Evolutionary conservation across 1,140 invertebrate genomes (phyloP).

Genomic region (Penaeus vannamei): DNA sequence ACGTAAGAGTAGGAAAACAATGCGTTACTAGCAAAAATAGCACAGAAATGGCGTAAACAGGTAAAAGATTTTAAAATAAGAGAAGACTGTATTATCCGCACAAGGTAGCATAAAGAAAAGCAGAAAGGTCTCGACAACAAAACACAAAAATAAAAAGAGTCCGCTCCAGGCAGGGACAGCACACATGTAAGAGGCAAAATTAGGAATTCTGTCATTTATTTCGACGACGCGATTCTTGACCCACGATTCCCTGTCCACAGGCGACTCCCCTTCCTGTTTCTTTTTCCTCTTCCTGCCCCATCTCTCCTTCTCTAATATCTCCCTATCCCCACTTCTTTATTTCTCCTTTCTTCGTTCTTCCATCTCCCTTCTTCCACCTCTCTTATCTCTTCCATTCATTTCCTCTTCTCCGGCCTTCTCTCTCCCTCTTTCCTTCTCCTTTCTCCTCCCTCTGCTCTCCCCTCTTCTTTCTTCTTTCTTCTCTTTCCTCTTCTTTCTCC

Average conservation of each 20-base stretch:
- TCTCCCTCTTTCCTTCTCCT: not conserved
- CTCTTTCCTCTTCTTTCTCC: not conserved
- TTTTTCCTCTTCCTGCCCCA: not conserved
- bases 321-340: not conserved
- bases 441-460: not conserved
- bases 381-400: not conserved
- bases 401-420: not conserved
- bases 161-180: no score
- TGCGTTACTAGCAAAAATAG: no score
- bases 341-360: not conserved
- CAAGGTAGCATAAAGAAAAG: no score
- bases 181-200: no score
- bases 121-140: no score
- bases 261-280: not conserved
- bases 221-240: slow-evolving; percentile 9
- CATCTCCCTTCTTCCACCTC: not conserved
- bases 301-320: not conserved
- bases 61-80: no score
- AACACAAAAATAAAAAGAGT: no score
- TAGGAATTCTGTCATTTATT: not conserved
- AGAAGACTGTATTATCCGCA: no score
- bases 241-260: not conserved
- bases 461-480: not conserved
- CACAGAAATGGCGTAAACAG: no score
- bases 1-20: no score